Conservation (phyloP, 2,797 vertebrate genomes). For the Vipera latastei region DNA sequence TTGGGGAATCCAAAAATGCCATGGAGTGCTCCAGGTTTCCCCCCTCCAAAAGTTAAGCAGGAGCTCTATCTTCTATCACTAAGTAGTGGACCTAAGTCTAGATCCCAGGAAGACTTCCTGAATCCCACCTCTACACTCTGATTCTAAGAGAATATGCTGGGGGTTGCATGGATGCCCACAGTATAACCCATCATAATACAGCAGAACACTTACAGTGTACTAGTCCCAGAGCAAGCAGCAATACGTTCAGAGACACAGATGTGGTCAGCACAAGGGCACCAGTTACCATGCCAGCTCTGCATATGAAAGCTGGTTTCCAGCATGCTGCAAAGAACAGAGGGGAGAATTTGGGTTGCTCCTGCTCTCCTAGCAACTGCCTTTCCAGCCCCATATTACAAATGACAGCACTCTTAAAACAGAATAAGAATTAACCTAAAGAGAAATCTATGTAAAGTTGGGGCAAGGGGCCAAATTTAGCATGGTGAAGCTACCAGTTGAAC, state of each 20-base stretch:
- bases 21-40: neutral
- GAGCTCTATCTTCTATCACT: neutral
- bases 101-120: neutral
- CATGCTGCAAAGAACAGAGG: neutral
- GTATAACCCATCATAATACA: neutral
- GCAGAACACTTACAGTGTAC: neutral
- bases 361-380: neutral
- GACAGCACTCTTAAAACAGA: neutral
- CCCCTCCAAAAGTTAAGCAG: neutral
- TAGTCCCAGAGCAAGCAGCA: constrained; percentile 2
- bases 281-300: neutral
- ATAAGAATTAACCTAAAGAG: neutral
- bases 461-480: neutral
- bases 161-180: too few species aligned
- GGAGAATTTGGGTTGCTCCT: neutral
- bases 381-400: neutral
- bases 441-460: neutral
- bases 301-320: neutral
- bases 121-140: neutral
- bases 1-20: neutral
- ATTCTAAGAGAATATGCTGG: neutral
- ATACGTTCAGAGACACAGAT: constrained; percentile 2
- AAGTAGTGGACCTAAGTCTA: neutral
- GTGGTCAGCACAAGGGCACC: neutral
- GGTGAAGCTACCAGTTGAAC: neutral